Evolutionary conservation across 2,888 invertebrate species (phyloP), one percentile per base, ranked within the genome.

Genomic region (Mesoligia furuncula): DNA sequence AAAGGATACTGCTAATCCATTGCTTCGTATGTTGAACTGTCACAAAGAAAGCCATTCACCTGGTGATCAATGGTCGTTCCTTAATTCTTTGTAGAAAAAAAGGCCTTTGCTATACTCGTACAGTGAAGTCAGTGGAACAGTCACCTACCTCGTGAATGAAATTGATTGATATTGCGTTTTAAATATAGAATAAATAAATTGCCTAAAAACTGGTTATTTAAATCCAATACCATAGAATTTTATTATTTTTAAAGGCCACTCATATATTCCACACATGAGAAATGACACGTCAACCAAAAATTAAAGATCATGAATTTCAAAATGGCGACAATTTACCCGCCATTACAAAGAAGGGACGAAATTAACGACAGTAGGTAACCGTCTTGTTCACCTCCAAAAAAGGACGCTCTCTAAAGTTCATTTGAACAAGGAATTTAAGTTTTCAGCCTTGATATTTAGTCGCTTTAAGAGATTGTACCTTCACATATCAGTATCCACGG

Each of bases 371-470:
- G 24, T n/a, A n/a, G n/a, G n/a, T 65, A 72, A 65, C 39, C 8
- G 51, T 77, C 36, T 71, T 27, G 85, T 80, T 83, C 8, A 83
- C 87, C 87, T 87, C 85, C 70, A 73, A 61, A 75, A 31, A 39
- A n/a, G 67, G 67, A 70, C 65, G 45, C 67, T 68, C 48, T 65
- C 66, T 77, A 76, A 80, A 79, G 79, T 76, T 73, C 54, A 85
- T 71, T 36, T 73, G 42, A 67, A 73, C 61, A 70, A 85, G 72
- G 73, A 81, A 74, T 85, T 81, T 64, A 67, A 70, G 5, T 74
- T 65, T 73, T 45, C 59, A 73, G 70, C 86, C 87, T 86, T 87
- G 87, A 66, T 85, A 86, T 87, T 87, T 73, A 17, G 39, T 61
- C 24, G 39, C 7, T 77, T 57, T 69, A 54, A 66, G 75, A 81